Conservation (phyloP, 1,140 invertebrate species). For the Drosophila rufa region DNA sequence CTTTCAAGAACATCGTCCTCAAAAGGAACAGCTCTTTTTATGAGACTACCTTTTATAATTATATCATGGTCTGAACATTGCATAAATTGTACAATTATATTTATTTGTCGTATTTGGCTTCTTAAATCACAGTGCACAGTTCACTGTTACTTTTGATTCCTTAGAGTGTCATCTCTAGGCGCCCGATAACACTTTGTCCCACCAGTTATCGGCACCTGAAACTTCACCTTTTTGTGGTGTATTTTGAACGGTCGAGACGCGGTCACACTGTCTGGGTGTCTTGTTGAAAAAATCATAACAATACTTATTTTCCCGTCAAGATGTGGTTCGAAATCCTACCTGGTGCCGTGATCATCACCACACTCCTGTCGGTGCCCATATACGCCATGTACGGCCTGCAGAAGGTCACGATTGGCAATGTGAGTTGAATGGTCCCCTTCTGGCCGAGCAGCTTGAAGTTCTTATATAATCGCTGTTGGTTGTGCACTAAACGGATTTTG, state of each 20-base stretch:
- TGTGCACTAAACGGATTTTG: constrained; percentile 58
- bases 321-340: constrained; percentile 89
- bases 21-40: too few species aligned
- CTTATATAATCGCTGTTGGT: constrained; percentile 77
- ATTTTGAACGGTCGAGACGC: constrained; percentile 4
- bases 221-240: not conserved
- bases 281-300: constrained; percentile 56
- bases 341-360: constrained; percentile 86
- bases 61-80: too few species aligned
- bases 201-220: not conserved
- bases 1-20: too few species aligned
- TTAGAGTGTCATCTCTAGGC: constrained; percentile 26
- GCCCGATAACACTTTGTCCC: not conserved
- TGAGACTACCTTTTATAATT: too few species aligned
- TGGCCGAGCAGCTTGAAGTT: constrained; percentile 54
- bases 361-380: constrained; percentile 86
- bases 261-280: constrained; percentile 34
- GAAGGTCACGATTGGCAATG: constrained; percentile 87
- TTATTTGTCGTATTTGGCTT: too few species aligned
- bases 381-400: constrained; percentile 87
- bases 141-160: constrained; percentile 10
- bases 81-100: too few species aligned
- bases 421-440: constrained; percentile 78
- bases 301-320: constrained; percentile 44
- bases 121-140: not conserved